phyloP scores from a whole-genome alignment of 2,797 vertebrate genomes.

The Danio jaintianensis region DNA sequence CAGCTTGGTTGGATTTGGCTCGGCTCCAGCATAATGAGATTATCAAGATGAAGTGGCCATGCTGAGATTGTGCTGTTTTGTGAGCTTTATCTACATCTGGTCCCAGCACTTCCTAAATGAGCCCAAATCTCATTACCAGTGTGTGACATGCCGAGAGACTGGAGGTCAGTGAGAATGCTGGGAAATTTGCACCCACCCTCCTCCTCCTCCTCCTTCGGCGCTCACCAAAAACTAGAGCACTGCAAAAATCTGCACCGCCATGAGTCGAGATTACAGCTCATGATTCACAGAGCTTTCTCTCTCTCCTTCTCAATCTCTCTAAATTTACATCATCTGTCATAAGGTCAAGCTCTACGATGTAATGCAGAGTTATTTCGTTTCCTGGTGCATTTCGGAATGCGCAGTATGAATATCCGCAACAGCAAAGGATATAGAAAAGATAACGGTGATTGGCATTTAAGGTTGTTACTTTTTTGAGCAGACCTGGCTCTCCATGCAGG shows the following conservation, averaged over 20 bases:
- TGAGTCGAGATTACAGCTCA: constrained; percentile 12
- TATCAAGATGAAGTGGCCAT: constrained; percentile 53
- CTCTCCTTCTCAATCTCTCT: constrained; percentile 34
- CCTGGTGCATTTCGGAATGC: constrained; percentile 15
- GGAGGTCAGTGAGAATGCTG: constrained; percentile 33
- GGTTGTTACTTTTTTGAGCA: constrained; percentile 1
- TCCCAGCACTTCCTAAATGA: constrained; percentile 48
- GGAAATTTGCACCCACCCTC: constrained; percentile 16
- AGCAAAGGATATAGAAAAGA: constrained; percentile 9
- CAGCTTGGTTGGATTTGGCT: constrained; percentile 35
- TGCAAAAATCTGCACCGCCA: constrained; percentile 26
- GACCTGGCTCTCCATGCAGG: constrained; percentile 7
- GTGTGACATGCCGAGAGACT: constrained; percentile 22
- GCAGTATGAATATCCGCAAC: background rate
- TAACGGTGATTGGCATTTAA: background rate
- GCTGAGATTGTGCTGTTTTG: constrained; percentile 48
- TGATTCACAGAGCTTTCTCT: constrained; percentile 20
- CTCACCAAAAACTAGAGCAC: constrained; percentile 15
- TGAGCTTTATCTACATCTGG: constrained; percentile 57
- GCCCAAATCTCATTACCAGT: constrained; percentile 26
- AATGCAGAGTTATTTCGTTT: constrained; percentile 2
- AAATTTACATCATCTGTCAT: constrained; percentile 34
- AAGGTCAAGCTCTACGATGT: constrained; percentile 14
- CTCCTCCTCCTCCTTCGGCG: constrained; percentile 21
- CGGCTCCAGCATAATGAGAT: constrained; percentile 54